These are phyloP conservation scores for Oxycera nigricornis DNA, from an alignment of 2,888 invertebrate genomes.

Conservation along the genomic window DNA sequence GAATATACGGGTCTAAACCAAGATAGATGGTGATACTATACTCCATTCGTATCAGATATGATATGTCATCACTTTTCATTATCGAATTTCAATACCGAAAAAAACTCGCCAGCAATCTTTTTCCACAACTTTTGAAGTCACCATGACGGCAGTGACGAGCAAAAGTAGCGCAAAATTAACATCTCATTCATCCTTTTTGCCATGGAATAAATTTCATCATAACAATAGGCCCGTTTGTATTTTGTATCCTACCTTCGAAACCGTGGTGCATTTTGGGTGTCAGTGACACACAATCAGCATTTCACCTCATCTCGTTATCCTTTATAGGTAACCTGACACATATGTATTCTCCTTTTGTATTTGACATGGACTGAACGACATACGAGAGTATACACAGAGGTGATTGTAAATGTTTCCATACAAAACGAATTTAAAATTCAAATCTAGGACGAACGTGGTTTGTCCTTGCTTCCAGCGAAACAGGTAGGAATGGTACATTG, in stretches of 20 bases:
- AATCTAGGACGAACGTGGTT: constrained; percentile 9
- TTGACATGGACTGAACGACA: neutral
- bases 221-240: constrained; percentile 4
- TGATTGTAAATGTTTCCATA: neutral
- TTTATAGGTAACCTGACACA: constrained; percentile 3
- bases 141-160: neutral
- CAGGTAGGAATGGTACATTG: neutral
- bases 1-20: too few species aligned
- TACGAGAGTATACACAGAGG: neutral
- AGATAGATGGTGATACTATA: too few species aligned
- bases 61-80: too few species aligned
- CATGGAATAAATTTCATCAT: neutral
- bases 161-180: neutral
- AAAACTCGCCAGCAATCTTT: too few species aligned
- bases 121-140: too few species aligned
- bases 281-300: constrained; percentile 1
- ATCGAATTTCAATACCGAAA: too few species aligned
- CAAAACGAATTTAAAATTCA: constrained; percentile 24
- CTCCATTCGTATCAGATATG: too few species aligned
- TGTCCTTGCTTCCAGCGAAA: neutral
- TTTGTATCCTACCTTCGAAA: neutral
- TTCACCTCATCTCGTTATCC: constrained; percentile 9
- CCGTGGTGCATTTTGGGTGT: neutral
- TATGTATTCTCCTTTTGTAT: neutral
- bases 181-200: neutral